Evolutionary conservation across 1,140 invertebrate species (phyloP).

Genomic region (Heliconius congener): DNA sequence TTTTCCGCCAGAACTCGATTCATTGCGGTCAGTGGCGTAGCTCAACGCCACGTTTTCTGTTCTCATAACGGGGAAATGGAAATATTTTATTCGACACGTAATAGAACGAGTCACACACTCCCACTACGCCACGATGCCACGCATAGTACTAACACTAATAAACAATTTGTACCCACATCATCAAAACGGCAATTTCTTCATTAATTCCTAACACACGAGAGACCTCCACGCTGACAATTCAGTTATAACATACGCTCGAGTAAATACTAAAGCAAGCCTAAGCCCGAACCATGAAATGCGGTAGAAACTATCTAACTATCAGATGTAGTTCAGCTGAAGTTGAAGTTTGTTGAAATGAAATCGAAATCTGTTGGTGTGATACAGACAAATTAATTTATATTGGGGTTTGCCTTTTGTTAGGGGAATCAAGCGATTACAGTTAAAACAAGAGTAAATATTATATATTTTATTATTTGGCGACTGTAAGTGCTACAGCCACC

Average conservation of each 20-base stretch:
- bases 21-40: too few species aligned
- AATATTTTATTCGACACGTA: too few species aligned
- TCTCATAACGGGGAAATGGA: too few species aligned
- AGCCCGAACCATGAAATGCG: constrained; percentile 18
- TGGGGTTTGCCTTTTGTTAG: not conserved
- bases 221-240: not conserved
- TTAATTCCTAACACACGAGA: not conserved
- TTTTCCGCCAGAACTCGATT: too few species aligned
- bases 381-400: not conserved
- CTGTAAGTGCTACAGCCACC: too few species aligned
- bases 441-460: too few species aligned
- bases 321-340: constrained; percentile 14
- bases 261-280: constrained; percentile 26
- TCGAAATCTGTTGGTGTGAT: constrained; percentile 10
- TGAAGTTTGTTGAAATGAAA: not conserved
- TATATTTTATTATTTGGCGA: too few species aligned
- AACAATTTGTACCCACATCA: not conserved
- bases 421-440: not conserved
- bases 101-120: not conserved
- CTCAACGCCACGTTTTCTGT: too few species aligned
- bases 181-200: not conserved
- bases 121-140: not conserved
- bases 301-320: constrained; percentile 18
- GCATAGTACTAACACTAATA: not conserved
- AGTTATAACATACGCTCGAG: constrained; percentile 20